Conservation (phyloP, 2,888 invertebrate species). For the Desoria tigrina region DNA sequence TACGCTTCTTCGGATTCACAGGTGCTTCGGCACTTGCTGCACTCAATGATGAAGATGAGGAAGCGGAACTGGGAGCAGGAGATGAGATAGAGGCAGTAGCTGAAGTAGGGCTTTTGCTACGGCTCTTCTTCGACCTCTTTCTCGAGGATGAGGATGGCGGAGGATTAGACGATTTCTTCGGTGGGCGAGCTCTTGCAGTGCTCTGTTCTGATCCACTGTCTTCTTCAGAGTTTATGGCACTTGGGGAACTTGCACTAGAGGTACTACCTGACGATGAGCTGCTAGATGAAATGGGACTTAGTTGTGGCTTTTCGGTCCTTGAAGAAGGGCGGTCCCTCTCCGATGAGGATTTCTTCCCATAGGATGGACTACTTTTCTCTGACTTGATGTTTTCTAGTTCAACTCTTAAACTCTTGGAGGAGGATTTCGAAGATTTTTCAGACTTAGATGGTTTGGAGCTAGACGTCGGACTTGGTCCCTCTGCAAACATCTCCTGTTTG, state of each 20-base stretch:
- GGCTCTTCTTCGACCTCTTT: conserved; percentile 41
- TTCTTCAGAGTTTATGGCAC: conserved; percentile 50
- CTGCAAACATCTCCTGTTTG: conserved; percentile 34
- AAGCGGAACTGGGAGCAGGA: conserved; percentile 40
- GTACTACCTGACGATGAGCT: conserved; percentile 35
- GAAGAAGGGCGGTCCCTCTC: conserved; percentile 13
- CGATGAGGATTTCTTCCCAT: conserved; percentile 25
- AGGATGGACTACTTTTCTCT: background rate
- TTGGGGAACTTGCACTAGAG: conserved; percentile 34
- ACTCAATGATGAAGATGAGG: conserved; percentile 45
- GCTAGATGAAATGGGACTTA: conserved; percentile 43
- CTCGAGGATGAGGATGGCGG: conserved; percentile 17
- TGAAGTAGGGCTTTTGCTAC: conserved; percentile 40
- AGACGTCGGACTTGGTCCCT: conserved; percentile 27
- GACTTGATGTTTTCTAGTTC: conserved; percentile 11
- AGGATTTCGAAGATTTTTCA: conserved; percentile 22
- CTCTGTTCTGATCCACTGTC: conserved; percentile 26
- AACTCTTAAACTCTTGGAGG: conserved; percentile 16
- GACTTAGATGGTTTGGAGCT: conserved; percentile 32
- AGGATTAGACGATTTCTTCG: background rate
- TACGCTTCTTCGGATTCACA: conserved; percentile 35
- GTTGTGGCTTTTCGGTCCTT: conserved; percentile 29
- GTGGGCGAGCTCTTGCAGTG: conserved; percentile 8
- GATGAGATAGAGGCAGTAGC: conserved; percentile 43
- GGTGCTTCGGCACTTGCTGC: conserved; percentile 22